Conservation (phyloP, 2,797 vertebrate genomes). For the Leptoclinus maculatus region DNA sequence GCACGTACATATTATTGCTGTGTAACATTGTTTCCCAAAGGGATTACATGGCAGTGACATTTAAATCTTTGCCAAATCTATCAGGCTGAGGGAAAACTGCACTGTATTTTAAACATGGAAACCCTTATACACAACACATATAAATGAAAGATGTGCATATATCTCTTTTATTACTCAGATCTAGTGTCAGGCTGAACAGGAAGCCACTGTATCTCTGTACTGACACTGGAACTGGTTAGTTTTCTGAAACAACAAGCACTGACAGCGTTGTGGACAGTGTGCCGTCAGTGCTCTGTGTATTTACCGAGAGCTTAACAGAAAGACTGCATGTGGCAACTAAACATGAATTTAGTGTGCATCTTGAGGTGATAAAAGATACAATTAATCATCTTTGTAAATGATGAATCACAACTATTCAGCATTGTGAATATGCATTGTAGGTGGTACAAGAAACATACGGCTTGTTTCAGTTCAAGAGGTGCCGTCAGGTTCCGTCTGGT, state of each 20-base stretch:
- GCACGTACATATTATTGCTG: conserved; percentile 1
- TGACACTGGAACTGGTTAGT: neutral
- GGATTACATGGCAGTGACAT: conserved; percentile 4
- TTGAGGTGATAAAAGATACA: neutral
- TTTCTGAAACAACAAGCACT: neutral
- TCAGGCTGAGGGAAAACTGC: neutral
- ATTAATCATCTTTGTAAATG: conserved; percentile 7
- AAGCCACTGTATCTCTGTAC: neutral
- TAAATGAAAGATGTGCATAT: neutral
- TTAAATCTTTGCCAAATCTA: neutral
- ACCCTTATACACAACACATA: neutral
- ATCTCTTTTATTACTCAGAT: neutral
- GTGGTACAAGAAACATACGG: conserved; percentile 11
- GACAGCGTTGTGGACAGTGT: neutral
- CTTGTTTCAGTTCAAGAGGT: conserved; percentile 35
- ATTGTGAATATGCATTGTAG: conserved; percentile 16
- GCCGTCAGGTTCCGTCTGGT: conserved; percentile 18
- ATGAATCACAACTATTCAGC: conserved; percentile 8
- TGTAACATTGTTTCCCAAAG: neutral
- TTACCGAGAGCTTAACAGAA: neutral
- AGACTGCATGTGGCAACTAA: neutral
- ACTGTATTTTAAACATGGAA: neutral
- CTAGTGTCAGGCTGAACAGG: neutral
- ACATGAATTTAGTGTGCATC: neutral
- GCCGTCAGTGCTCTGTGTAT: neutral